Conservation (phyloP, 2,113 vertebrate genomes). For the Platysternon megacephalum region DNA sequence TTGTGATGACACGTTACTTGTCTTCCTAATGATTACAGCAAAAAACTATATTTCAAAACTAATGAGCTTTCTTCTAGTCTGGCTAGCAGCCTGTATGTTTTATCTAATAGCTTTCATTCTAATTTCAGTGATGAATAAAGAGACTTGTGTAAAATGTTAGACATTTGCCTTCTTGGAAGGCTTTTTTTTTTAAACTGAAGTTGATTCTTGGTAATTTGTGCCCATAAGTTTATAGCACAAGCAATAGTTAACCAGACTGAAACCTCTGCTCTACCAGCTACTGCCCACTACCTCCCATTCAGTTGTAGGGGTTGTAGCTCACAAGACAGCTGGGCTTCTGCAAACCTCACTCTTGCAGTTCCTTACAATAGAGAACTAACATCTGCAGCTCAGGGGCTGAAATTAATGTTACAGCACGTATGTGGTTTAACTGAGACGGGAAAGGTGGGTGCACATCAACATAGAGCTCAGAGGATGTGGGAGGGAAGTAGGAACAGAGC, state of each 20-base stretch:
- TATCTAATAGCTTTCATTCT: slow-evolving; percentile 54
- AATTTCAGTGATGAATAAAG: slow-evolving; percentile 45
- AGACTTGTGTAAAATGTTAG: slow-evolving; percentile 19
- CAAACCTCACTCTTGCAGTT: not conserved
- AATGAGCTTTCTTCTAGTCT: slow-evolving; percentile 29
- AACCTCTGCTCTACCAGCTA: not conserved
- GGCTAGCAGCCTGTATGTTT: slow-evolving; percentile 13
- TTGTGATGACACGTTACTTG: not conserved
- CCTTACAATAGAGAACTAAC: not conserved
- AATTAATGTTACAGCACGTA: not conserved
- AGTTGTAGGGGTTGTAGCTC: fast-evolving
- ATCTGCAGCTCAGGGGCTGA: not conserved
- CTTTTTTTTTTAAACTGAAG: not conserved
- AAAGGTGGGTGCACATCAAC: not conserved
- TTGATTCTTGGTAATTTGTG: not conserved
- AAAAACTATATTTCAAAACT: not conserved
- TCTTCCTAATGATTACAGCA: slow-evolving; percentile 28
- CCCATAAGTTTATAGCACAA: not conserved
- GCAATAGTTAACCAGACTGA: not conserved
- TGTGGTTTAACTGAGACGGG: not conserved
- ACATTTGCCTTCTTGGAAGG: slow-evolving; percentile 12
- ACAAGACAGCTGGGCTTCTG: not conserved
- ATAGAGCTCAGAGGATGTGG: not conserved
- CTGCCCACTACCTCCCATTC: not conserved
- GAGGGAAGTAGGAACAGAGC: not conserved